Evolutionary conservation across 2,797 vertebrate genomes (phyloP), one percentile per base, ranked within the genome.

Genomic region (Rhabdomys pumilio): DNA sequence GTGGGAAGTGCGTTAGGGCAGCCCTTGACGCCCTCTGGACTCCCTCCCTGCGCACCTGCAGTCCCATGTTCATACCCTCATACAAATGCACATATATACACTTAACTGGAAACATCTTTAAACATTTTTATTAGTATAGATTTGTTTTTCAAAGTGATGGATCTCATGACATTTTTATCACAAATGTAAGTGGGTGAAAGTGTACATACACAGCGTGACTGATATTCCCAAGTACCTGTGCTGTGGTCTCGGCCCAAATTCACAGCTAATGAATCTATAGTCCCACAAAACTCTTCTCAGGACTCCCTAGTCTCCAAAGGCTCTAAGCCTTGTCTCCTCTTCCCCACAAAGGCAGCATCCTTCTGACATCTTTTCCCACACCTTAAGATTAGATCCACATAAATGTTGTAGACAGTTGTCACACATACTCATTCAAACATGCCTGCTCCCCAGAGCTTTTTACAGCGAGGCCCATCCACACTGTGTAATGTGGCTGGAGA

Each of bases 351-450:
- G 67, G 29, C 9, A 0, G 26, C 9, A 4, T 38, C 34, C 50
- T 61, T 24, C 65, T 31, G 41, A 47, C 41, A 3, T 38, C 59
- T 44, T 0, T 31, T 1, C 38, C n/a, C 38, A 61, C 19, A 7
- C 26, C 22, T 17, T 61, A 63, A 55, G 69, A 14, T 75, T 17
- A 50, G 84, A 41, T 22, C 63, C 22, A 15, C 14, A 3, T 9
- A 7, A 65, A 59, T 29, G 31, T 72, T 0, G 2, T 9, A 3
- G 77, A n/a, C 34, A 24, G 41, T n/a, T 1, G 0, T 29, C 12
- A 2, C 19, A 11, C 3, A 2, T 2, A 0, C 19, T 26, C 4
- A 3, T 7, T 24, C n/a, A 20, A 0, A 1, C 73, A 4, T 47
- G 20, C 29, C 55, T 19, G 57, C 12, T 44, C 34, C 67, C 44